These are phyloP conservation scores for Drosophila jambulina DNA, from an alignment of 1,140 invertebrate species.

Conservation along the genomic window DNA sequence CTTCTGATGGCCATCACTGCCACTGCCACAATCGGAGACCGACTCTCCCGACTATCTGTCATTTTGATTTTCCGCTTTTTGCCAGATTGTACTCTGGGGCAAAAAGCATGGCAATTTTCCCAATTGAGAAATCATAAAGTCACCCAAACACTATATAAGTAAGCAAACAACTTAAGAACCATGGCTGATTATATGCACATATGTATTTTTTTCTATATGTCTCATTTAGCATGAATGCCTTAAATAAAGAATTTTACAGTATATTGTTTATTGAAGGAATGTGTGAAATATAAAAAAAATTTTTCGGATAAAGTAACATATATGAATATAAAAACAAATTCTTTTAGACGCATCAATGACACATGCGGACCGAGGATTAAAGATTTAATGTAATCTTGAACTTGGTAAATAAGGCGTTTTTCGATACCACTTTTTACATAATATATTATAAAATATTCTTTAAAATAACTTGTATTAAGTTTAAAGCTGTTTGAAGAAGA, in stretches of 20 bases:
- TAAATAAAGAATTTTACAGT: not conserved
- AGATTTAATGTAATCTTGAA: not conserved
- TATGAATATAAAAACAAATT: not conserved
- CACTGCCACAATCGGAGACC: slow-evolving; percentile 15
- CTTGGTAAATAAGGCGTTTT: not conserved
- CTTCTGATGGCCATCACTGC: slow-evolving; percentile 20
- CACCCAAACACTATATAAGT: not conserved
- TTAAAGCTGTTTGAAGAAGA: not conserved
- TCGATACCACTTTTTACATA: not conserved
- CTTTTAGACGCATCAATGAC: not conserved
- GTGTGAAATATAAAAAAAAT: slow-evolving; percentile 1
- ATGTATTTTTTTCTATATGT: not conserved
- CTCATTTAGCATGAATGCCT: not conserved
- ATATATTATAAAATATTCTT: not conserved
- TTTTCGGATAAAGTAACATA: too few species aligned
- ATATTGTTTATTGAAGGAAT: not conserved
- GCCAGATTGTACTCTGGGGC: slow-evolving; percentile 43
- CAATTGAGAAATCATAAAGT: not conserved
- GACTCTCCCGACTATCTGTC: slow-evolving; percentile 58
- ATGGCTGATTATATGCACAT: not conserved
- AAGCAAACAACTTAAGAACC: too few species aligned
- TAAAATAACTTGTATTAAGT: not conserved
- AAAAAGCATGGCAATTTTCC: not conserved
- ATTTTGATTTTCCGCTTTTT: slow-evolving; percentile 73
- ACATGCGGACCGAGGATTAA: not conserved